Percentiles rank a stretch among this genome's conserved stretches.
These are phyloP conservation scores for Oreotrochilus melanogaster DNA, from an alignment of 2,113 vertebrate species.

Conservation along the genomic window DNA sequence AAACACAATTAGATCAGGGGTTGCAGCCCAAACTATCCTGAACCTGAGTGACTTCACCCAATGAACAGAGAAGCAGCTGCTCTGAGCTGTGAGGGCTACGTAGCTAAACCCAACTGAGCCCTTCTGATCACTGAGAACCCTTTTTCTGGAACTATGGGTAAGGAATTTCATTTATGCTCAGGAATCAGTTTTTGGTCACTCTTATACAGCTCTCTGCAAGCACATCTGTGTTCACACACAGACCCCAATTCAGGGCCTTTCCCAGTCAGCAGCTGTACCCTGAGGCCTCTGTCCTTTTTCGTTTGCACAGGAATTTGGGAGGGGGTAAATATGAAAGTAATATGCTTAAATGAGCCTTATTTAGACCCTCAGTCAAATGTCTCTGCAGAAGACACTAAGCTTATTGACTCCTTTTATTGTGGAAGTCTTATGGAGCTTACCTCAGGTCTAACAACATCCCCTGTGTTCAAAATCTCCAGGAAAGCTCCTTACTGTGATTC, in stretches of 20 bases:
- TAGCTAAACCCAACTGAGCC: not conserved
- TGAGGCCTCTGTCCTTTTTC: not conserved
- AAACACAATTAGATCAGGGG: not conserved
- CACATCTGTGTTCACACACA: not conserved
- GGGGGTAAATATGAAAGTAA: not conserved
- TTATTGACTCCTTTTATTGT: not conserved
- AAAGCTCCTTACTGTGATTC: constrained; percentile 44
- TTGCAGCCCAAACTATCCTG: not conserved
- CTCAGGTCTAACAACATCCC: not conserved
- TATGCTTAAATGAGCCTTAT: not conserved
- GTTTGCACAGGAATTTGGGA: not conserved
- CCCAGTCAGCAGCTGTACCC: not conserved
- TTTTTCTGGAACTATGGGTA: not conserved
- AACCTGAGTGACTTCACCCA: not conserved
- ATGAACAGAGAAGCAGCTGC: not conserved
- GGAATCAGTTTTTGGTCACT: not conserved
- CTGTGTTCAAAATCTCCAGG: not conserved
- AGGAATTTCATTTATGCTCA: not conserved
- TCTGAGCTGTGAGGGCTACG: not conserved
- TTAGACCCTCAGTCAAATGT: not conserved
- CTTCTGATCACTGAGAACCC: not conserved
- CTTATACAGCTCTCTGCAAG: not conserved
- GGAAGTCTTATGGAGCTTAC: not conserved
- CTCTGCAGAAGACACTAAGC: constrained; percentile 13
- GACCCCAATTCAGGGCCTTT: not conserved